A percentile compares a stretch with the other conserved stretches of the same genome.
These are phyloP conservation scores for Pheosia gnoma DNA, from an alignment of 2,888 invertebrate species.

Conservation along the genomic window DNA sequence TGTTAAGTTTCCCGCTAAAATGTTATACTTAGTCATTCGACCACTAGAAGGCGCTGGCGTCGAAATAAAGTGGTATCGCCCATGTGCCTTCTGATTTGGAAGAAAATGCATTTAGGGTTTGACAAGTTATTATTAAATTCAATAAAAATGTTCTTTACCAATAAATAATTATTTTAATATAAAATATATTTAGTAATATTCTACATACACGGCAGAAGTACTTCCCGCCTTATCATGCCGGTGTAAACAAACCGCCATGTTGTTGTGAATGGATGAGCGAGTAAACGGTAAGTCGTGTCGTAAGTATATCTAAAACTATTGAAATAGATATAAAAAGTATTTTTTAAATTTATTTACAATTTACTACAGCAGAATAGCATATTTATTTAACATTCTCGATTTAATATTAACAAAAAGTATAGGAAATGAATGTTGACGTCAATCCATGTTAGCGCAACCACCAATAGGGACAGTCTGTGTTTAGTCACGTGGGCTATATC, in stretches of 20 bases:
- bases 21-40: slow-evolving; percentile 19
- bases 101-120: slow-evolving; percentile 41
- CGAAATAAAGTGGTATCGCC: slow-evolving; percentile 66
- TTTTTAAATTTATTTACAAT: neutral
- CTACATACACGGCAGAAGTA: slow-evolving; percentile 54
- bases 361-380: neutral
- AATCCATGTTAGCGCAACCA: slow-evolving; percentile 35
- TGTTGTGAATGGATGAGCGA: slow-evolving; percentile 67
- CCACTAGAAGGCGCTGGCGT: slow-evolving; percentile 61
- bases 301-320: slow-evolving; percentile 39
- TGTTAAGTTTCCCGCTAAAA: slow-evolving; percentile 53
- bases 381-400: neutral
- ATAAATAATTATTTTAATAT: slow-evolving; percentile 51
- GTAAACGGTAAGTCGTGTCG: slow-evolving; percentile 53
- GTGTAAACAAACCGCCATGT: slow-evolving; percentile 85
- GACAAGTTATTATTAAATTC: slow-evolving; percentile 50
- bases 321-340: neutral
- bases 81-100: slow-evolving; percentile 61
- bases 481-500: slow-evolving; percentile 79
- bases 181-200: slow-evolving; percentile 30
- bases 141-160: slow-evolving; percentile 62
- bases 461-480: slow-evolving; percentile 71
- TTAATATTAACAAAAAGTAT: slow-evolving; percentile 32
- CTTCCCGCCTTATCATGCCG: slow-evolving; percentile 83
- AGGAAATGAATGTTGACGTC: slow-evolving; percentile 58